Evolutionary conservation across 1,140 invertebrate species (phyloP), one percentile per base, ranked within the genome.

Genomic region (Cephus cinctus): DNA sequence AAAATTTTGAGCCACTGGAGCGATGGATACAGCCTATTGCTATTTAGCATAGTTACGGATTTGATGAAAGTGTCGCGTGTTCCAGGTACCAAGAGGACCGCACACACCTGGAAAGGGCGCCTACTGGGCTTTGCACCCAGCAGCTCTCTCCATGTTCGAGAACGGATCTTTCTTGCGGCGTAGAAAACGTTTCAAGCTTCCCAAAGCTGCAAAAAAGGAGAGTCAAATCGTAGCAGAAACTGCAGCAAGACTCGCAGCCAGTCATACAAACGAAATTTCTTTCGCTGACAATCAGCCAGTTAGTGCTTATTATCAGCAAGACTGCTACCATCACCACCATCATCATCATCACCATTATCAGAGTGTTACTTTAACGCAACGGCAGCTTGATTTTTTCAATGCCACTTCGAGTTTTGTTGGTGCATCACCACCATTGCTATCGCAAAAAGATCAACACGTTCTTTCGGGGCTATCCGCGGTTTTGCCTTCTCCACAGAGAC

Each of bases 91-190:
- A 0, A 76, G 93, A n/a, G 79, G 89, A 23, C 89, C 91, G 0
- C 91, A 94, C 64, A 72, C 89, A 15, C 92, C 93, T 0, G 93
- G 93, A 9, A 96, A 96, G 77, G 92, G 92, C 8, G 90, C 89
- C 15, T 94, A 93, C 71, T 95, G 92, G 92, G 87, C 91, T 0
- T 76, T 95, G 3, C 92, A 96, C 69, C 92, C 90, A 0, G 83
- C 84, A 19, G 90, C 90, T 6, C 83, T 92, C 11, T 89, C 92
- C 66, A 97, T 97, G 94, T 97, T 97, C 76, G 92, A 94, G 61
- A 96, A 96, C 73, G 94, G 94, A 1, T 92, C 88, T 50, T 83
- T 95, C 30, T 77, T 97, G 0, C 75, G 94, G 11, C 79, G 94
- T 30, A 78, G 25, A 18, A 43, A 43, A 14, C 0, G 16, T 6